Evolutionary conservation across 2,113 vertebrate genomes (phyloP).

Genomic region (Ciconia stormi): DNA sequence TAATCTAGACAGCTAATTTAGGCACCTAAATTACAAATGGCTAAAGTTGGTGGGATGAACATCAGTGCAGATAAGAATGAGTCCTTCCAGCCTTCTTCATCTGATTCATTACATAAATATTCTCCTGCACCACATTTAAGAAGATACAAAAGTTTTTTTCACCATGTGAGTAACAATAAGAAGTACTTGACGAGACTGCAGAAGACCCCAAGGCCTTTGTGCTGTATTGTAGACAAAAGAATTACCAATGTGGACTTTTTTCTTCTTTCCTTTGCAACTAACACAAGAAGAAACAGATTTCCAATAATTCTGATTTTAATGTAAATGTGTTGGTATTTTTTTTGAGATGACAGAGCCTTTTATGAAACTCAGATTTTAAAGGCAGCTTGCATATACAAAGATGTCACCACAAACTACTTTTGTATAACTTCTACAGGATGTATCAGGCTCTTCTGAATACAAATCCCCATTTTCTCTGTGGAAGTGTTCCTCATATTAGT

Average conservation of each 20-base stretch:
- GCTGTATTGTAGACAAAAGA: conserved; percentile 14
- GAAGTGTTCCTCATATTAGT: neutral
- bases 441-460: neutral
- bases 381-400: neutral
- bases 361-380: conserved; percentile 8
- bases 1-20: neutral
- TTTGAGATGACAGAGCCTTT: neutral
- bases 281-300: conserved; percentile 14
- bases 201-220: conserved; percentile 4
- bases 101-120: neutral
- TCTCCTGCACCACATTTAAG: neutral
- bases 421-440: neutral
- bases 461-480: neutral
- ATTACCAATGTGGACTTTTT: neutral
- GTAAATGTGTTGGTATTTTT: conserved; percentile 3
- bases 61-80: neutral
- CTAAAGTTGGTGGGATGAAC: neutral
- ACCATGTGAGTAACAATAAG: neutral
- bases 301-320: conserved; percentile 28
- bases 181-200: neutral
- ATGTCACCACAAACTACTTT: neutral
- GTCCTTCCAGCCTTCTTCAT: neutral
- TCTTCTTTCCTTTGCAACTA: conserved; percentile 5
- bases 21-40: neutral
- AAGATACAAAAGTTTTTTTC: neutral